Percentiles rank a stretch among this genome's conserved stretches.
Conservation (phyloP, 2,888 invertebrate species). For the Callinectes sapidus region DNA sequence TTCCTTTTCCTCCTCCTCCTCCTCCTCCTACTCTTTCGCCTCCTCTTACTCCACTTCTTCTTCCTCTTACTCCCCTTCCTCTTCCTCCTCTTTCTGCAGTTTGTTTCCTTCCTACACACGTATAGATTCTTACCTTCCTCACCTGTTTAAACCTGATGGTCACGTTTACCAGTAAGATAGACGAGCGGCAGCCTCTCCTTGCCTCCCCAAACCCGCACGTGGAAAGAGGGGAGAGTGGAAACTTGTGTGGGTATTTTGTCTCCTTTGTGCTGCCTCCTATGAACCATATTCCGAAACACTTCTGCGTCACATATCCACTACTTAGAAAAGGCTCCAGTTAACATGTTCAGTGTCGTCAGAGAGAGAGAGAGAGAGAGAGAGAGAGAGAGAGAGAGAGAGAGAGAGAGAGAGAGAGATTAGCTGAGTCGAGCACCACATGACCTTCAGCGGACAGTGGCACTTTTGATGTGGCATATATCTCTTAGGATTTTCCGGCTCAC, state of each 20-base stretch:
- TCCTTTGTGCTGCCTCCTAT: not conserved
- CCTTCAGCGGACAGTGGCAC: not conserved
- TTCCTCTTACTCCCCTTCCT: not conserved
- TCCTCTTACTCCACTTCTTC: not conserved
- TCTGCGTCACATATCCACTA: too few species aligned
- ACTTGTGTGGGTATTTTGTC: not conserved
- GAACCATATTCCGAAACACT: too few species aligned
- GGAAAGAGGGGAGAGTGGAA: not conserved
- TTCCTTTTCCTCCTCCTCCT: too few species aligned
- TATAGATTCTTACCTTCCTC: not conserved
- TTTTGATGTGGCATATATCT: not conserved
- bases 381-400: conserved; percentile 7
- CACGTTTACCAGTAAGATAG: not conserved
- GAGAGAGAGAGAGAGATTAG: not conserved
- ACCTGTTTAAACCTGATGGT: not conserved
- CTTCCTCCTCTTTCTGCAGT: not conserved
- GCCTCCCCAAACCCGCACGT: not conserved
- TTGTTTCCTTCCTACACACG: not conserved
- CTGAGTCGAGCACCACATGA: not conserved
- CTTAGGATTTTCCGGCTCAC: not conserved
- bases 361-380: conserved; percentile 25
- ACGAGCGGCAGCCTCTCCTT: not conserved
- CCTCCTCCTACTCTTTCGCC: too few species aligned
- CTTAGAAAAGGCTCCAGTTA: not conserved
- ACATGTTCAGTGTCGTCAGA: too few species aligned